These are phyloP conservation scores for Akabosia matsudoensis DNA, from an alignment of 1,140 invertebrate species.

Conservation along the genomic window DNA sequence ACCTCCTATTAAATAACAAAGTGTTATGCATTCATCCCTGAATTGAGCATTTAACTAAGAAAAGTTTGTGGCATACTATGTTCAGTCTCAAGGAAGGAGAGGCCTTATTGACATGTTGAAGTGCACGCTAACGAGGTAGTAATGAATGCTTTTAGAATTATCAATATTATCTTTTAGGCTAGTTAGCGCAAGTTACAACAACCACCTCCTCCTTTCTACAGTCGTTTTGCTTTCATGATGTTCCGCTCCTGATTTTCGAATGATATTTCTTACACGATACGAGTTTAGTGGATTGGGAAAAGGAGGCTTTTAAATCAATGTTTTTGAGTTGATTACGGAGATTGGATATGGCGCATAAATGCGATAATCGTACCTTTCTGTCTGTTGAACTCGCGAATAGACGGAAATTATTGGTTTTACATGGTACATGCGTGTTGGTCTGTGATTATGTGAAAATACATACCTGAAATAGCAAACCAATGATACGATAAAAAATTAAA, in stretches of 20 bases:
- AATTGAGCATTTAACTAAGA: too few relatives aligned
- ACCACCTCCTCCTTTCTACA: neutral
- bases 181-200: neutral
- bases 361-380: neutral
- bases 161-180: neutral
- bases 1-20: too few relatives aligned
- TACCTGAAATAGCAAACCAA: neutral
- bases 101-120: neutral
- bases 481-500: neutral
- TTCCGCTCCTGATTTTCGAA: neutral
- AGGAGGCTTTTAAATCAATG: neutral
- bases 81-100: neutral
- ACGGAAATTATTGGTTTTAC: neutral
- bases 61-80: neutral
- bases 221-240: neutral
- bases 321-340: neutral
- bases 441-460: neutral
- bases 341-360: neutral
- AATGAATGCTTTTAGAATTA: conserved; percentile 1
- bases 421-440: neutral
- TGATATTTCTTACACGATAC: neutral
- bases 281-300: neutral
- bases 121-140: conserved; percentile 15
- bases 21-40: too few relatives aligned
- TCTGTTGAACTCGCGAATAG: neutral